Conservation (phyloP, 92 coral and sea anemone species). For the Parazoanthus swiftii region DNA sequence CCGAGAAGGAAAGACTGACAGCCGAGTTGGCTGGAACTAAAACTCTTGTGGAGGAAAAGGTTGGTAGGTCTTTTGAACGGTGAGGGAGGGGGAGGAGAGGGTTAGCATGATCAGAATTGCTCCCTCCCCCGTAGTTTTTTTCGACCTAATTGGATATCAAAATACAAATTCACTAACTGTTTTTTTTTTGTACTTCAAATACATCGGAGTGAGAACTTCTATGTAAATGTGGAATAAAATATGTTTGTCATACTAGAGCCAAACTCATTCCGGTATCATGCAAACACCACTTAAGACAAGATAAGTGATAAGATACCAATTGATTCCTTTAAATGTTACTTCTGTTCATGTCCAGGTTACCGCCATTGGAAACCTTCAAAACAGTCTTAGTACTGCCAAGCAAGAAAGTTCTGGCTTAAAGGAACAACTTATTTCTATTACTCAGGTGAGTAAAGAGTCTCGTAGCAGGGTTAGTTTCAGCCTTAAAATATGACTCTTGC, state of each 20-base stretch:
- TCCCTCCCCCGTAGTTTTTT: too few species aligned
- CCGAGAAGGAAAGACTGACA: conserved; percentile 63
- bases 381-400: conserved; percentile 14
- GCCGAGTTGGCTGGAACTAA: conserved; percentile 58
- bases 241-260: too few species aligned
- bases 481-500: too few species aligned
- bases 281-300: too few species aligned
- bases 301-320: not conserved
- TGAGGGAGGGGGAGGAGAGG: too few species aligned
- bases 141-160: too few species aligned
- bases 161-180: too few species aligned
- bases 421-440: conserved; percentile 12
- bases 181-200: too few species aligned
- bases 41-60: conserved; percentile 74
- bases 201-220: too few species aligned
- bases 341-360: not conserved
- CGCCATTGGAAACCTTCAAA: conserved; percentile 36
- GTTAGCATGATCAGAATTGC: too few species aligned
- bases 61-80: not conserved
- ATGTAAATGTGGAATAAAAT: not conserved
- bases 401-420: conserved; percentile 26
- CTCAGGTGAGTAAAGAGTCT: conserved; percentile 3
- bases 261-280: too few species aligned
- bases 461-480: too few species aligned
- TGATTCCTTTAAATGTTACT: not conserved